phyloP scores from a whole-genome alignment of 2,113 vertebrate species.

The Mellivora capensis region DNA sequence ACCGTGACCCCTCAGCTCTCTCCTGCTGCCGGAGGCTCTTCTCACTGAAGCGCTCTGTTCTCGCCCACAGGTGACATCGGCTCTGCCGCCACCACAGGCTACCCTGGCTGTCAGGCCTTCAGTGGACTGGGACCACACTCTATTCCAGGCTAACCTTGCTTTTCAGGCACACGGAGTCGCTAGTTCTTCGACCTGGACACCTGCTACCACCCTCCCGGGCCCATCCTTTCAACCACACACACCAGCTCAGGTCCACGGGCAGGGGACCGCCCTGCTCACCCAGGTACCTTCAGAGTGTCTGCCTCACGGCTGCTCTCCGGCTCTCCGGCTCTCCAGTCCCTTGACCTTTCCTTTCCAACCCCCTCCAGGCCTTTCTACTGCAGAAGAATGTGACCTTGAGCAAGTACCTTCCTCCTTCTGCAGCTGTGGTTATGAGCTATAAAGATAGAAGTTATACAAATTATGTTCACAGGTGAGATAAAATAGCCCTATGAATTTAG shows the following conservation, averaged over 20 bases:
- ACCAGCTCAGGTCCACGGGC: not conserved
- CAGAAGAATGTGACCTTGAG: constrained; percentile 38
- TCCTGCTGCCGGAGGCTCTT: not conserved
- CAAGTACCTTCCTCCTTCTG: not conserved
- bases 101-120: not conserved
- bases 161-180: not conserved
- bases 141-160: not conserved
- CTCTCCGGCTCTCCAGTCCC: not conserved
- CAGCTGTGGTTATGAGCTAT: not conserved
- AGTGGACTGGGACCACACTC: not conserved
- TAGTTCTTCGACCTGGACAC: not conserved
- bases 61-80: accelerated
- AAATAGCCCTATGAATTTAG: constrained; percentile 23
- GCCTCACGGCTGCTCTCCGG: not conserved
- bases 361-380: not conserved
- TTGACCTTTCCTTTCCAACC: not conserved
- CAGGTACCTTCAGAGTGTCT: not conserved
- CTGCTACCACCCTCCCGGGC: not conserved
- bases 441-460: not conserved
- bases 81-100: not conserved
- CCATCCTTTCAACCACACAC: not conserved
- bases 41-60: not conserved
- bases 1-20: not conserved
- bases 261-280: accelerated
- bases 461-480: not conserved